Evolutionary conservation across 64 coral and sea anemone species (phyloP).

Genomic region (Stichodactyla helianthus): DNA sequence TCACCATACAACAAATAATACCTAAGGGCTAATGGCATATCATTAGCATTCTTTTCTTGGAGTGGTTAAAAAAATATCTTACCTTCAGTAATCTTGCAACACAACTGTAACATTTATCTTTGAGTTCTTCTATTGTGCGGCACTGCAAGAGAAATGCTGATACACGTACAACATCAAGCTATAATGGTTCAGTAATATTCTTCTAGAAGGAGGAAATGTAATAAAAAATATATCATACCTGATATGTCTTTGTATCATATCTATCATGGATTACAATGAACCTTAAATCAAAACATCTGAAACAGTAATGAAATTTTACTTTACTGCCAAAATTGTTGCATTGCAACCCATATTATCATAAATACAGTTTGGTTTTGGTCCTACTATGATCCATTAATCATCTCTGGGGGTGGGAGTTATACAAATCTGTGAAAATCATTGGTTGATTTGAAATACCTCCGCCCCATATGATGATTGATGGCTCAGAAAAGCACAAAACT

Average conservation of each 20-base stretch:
- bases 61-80: neutral
- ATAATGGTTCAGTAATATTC: too few species aligned
- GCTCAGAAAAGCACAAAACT: too few species aligned
- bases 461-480: too few species aligned
- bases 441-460: too few species aligned
- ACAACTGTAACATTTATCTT: constrained; percentile 90
- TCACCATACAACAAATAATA: too few species aligned
- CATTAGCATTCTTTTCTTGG: too few species aligned
- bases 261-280: constrained; percentile 92
- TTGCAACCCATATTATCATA: too few species aligned
- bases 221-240: constrained; percentile 48
- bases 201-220: too few species aligned
- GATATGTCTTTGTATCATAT: constrained; percentile 87
- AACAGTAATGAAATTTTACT: neutral
- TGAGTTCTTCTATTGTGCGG: constrained; percentile 88
- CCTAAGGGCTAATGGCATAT: too few species aligned
- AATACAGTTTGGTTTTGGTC: too few species aligned
- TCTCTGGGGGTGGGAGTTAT: too few species aligned
- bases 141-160: constrained; percentile 33
- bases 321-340: neutral
- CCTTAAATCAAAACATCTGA: constrained; percentile 81
- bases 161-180: too few species aligned
- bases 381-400: neutral
- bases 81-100: constrained; percentile 90
- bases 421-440: neutral